Conservation (phyloP, 1,140 invertebrate species). For the Drosophila kurseongensis region DNA sequence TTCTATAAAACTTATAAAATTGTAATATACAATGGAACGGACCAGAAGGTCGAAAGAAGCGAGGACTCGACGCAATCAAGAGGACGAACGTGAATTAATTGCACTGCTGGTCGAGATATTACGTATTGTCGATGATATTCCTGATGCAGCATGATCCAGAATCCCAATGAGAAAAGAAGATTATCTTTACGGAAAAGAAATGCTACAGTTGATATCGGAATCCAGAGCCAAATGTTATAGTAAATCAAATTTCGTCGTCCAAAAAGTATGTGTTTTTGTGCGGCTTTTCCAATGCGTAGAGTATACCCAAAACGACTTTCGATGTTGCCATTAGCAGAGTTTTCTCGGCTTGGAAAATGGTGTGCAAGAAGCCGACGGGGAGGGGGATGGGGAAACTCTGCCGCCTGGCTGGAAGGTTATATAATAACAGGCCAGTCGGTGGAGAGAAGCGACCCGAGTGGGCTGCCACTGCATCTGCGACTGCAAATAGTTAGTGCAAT, state of each 20-base stretch:
- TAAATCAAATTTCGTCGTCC: background rate
- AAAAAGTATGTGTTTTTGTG: background rate
- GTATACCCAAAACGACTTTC: conserved; percentile 64
- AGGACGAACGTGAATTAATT: conserved; percentile 7
- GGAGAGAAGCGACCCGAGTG: conserved; percentile 26
- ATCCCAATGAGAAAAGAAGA: no score
- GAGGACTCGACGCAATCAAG: background rate
- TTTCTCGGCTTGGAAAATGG: conserved; percentile 59
- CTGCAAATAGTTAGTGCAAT: conserved; percentile 41
- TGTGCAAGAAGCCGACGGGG: conserved; percentile 58
- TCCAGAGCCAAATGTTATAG: background rate
- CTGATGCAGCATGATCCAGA: conserved; percentile 5
- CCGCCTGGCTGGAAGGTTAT: conserved; percentile 61
- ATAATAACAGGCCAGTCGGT: conserved; percentile 49
- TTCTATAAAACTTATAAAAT: background rate
- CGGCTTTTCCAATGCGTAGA: conserved; percentile 11
- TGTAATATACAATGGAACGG: background rate
- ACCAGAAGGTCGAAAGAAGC: background rate
- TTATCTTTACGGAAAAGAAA: no score
- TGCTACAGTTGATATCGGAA: background rate
- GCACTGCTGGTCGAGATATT: conserved; percentile 9
- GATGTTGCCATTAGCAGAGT: conserved; percentile 76
- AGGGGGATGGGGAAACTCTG: conserved; percentile 24
- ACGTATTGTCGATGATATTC: conserved; percentile 6
- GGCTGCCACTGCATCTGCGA: conserved; percentile 44